Evolutionary conservation across 2,797 vertebrate species (phyloP), one percentile per base, ranked within the genome.

Genomic region (Ptychobarbus kaznakovi): DNA sequence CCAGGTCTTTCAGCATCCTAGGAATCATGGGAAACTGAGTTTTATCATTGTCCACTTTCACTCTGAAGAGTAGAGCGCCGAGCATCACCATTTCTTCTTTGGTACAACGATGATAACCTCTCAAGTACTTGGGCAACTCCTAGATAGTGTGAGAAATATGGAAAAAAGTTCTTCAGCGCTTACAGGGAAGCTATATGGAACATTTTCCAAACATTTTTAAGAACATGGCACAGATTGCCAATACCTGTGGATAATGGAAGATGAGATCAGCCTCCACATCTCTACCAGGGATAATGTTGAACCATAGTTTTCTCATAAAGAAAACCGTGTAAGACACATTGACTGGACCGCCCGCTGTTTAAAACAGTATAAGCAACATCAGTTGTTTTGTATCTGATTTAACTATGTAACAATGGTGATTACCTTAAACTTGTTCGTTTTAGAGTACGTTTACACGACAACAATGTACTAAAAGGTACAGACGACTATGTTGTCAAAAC

Each of bases 231-330:
- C 58, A 42, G 22, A 28, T 28, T 87, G 95, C 94, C 42, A 89
- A 46, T 89, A 99, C 98, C 97, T 99, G 98, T 85, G 97, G 97
- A 93, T 96, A 99, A 88, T 99, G 98, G 90, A 99, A 98, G 87
- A 97, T 96, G 63, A 93, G 92, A 90, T 99, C 98, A 1, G 98
- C 97, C 66, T 96, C 94, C 68, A 93, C 16, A 75, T 99, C 97
- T 90, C 96, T 97, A 79, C 97, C 98, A 1, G 98, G 98, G 86
- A 86, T 65, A 49, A 98, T 95, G 2, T 92, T 97, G 78, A 99
- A 94, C 98, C 98, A 99, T 78, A 99, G 88, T 91, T 99, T 99
- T 93, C 97, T 95, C 98, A 99, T 97, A 92, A 99, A 99, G 91
- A 96, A 96, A 79, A 99, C 96, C 40, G 93, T 85, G 86, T 99